Percentiles rank a stretch among this genome's conserved stretches.
Evolutionary conservation across 2,888 invertebrate genomes (phyloP).

Genomic region (Tiphia femorata): DNA sequence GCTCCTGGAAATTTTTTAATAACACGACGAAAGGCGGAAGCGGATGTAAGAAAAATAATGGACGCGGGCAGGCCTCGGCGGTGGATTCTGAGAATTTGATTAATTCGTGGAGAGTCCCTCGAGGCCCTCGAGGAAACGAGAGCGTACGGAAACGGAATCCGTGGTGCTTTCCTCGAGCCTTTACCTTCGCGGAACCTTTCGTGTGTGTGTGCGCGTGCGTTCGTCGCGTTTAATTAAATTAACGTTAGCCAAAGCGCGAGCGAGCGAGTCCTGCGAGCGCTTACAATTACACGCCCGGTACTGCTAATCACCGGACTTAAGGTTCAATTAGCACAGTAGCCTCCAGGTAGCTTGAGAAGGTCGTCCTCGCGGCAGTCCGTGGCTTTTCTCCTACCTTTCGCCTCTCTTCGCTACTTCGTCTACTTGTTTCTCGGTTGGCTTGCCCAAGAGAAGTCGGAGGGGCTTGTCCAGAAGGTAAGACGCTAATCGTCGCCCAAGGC

Average conservation of each 20-base stretch:
- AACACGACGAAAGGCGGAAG: too few species aligned
- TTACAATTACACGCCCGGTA: conserved; percentile 51
- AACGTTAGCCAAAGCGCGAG: conserved; percentile 37
- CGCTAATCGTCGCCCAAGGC: too few species aligned
- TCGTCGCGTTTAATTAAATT: conserved; percentile 54
- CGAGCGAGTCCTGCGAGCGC: conserved; percentile 36
- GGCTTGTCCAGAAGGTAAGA: too few species aligned
- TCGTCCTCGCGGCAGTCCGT: neutral
- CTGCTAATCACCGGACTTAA: conserved; percentile 48
- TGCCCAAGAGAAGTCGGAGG: too few species aligned
- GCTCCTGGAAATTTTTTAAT: too few species aligned
- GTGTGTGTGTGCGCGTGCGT: too few species aligned
- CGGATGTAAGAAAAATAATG: too few species aligned
- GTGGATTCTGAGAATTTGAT: conserved; percentile 1
- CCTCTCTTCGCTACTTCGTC: neutral
- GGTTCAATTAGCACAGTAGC: conserved; percentile 44
- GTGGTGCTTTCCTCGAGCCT: neutral
- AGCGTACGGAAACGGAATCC: too few species aligned
- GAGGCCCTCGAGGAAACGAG: neutral
- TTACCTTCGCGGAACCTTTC: conserved; percentile 1
- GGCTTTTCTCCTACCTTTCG: neutral
- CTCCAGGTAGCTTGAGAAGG: neutral
- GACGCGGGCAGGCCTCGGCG: too few species aligned
- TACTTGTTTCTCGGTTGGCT: neutral
- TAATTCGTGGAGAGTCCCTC: neutral